Evolutionary conservation across 2,113 vertebrate genomes (phyloP), one percentile per base, ranked within the genome.

Genomic region (Lethenteron camtschaticum): DNA sequence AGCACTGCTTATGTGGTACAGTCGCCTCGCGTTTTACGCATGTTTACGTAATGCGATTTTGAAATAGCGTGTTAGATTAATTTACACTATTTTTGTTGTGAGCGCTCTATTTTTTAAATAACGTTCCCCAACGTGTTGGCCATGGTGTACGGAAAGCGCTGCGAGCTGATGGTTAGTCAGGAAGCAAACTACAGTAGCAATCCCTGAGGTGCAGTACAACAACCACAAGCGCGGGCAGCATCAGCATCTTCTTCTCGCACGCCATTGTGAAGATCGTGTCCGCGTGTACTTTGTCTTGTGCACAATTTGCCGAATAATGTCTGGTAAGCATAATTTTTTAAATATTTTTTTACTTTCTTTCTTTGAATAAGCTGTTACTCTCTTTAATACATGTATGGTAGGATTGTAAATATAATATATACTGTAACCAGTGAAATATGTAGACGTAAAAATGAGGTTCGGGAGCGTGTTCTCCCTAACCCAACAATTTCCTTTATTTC

Each of bases 371-470:
- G 59, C 59, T 63, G 59, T 8, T 63, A 18, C 59, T 63, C 8
- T 18, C 4, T 63, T 63, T 63, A 63, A 63, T 63, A 63, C 59
- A 63, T 63, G 59, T 63, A 63, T 63, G 59, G 16, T 63, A 63
- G 13, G 13, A 14, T 63, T 14, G 59, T 63, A 63, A 13, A 63
- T 63, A 63, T 63, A 14, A 18, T 63, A 63, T 63, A 5, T 63
- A 6, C 13, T 13, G 59, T 63, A 63, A 63, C 13, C 8, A 63
- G 59, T 63, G 59, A 63, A 63, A 63, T 63, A 63, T 63, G 59
- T 63, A 8, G 59, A 63, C 16, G 1, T 63, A 63, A 63, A 7
- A 63, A 63, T 5, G 3, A 63, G 13, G 59, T 63, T 63, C 16
- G 59, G 16, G 13, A 63, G 59, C 59, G 2, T 63, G 59, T 18